Percentiles rank a stretch among this genome's conserved stretches.
These are phyloP conservation scores for Campoplex nolae DNA, from an alignment of 2,888 invertebrate species.

Conservation along the genomic window DNA sequence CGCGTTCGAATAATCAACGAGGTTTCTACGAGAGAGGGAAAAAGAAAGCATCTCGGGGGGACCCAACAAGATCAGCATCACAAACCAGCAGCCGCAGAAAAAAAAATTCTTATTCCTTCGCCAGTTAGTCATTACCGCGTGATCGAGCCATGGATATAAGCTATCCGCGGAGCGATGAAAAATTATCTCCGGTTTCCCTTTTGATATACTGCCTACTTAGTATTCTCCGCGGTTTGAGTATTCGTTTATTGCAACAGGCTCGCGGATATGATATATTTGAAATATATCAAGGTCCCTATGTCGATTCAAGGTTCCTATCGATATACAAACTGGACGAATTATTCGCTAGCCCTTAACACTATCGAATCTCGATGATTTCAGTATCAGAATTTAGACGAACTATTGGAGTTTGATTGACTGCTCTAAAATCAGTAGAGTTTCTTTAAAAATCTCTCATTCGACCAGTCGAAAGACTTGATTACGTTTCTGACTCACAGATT, in stretches of 20 bases:
- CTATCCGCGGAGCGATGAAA: constrained; percentile 66
- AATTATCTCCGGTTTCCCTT: constrained; percentile 69
- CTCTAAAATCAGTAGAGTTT: too few relatives aligned
- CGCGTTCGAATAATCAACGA: constrained; percentile 70
- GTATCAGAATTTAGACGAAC: neutral
- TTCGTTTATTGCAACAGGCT: constrained; percentile 48
- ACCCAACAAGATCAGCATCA: constrained; percentile 48
- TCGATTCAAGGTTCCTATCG: constrained; percentile 6
- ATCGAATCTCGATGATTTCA: neutral
- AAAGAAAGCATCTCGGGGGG: constrained; percentile 22
- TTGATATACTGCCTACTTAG: constrained; percentile 69
- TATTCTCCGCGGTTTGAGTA: constrained; percentile 64
- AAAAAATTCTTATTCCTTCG: constrained; percentile 41
- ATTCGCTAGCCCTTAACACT: neutral
- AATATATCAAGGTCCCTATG: constrained; percentile 19
- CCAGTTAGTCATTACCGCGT: constrained; percentile 69
- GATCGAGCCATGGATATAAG: constrained; percentile 67
- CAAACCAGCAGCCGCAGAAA: constrained; percentile 54
- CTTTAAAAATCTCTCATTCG: too few relatives aligned
- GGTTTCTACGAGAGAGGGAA: constrained; percentile 64
- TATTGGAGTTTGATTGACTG: too few relatives aligned
- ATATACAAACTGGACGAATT: constrained; percentile 32
- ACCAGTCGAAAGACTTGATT: too few relatives aligned
- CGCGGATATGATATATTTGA: constrained; percentile 52
- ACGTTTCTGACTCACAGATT: neutral